Base-by-base conservation (phyloP, 2,113 vertebrate genomes). In the Motacilla tschutschensis region DNA sequence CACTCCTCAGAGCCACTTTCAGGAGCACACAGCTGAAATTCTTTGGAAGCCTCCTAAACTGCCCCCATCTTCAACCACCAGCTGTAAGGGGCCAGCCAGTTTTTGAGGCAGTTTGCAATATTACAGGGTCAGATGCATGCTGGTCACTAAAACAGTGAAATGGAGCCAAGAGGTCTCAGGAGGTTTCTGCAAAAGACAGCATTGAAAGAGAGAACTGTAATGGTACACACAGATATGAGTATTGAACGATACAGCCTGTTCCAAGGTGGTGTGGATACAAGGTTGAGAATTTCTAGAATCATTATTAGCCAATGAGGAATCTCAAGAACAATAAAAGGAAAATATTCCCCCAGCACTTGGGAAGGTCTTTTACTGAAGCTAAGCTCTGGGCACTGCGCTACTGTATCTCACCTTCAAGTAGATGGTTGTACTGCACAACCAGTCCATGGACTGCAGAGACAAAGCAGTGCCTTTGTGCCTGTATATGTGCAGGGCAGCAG, bases 161-260 rank as follows among this genome's bases (percentile, higher is more conserved):
- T 1, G 31, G 28, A 22, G 31, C 48, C 33, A 43, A 58, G 62
- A 47, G 14, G 26, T 36, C 43, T 47, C 46, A 41, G 36, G 55
- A 79, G 20, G 2, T 51, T 18, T 70, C 78, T 86, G 48, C 54
- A 72, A 75, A 83, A 85, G 47, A 46, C 17, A 15, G 17, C 57
- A 48, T 10, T 47, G 63, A 54, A 77, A 79, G 36, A 51, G 28
- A 21, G 55, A 83, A 28, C n/a, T 31, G 33, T 26, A 84, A 41
- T 6, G 6, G 58, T 8, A 51, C 29, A 38, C 16, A 26, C 3
- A 28, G 7, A 20, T 3, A 15, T 0, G 2, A 58, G 60, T n/a
- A 76, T 41, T 15, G 12, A 84, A 69, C 0, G 0, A 60, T 40
- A 44, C 0, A 43, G 44, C 28, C 17, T 38, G 4, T 11, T 38